Conservation (phyloP, 2,797 vertebrate genomes). For the Novumbra hubbsi region DNA sequence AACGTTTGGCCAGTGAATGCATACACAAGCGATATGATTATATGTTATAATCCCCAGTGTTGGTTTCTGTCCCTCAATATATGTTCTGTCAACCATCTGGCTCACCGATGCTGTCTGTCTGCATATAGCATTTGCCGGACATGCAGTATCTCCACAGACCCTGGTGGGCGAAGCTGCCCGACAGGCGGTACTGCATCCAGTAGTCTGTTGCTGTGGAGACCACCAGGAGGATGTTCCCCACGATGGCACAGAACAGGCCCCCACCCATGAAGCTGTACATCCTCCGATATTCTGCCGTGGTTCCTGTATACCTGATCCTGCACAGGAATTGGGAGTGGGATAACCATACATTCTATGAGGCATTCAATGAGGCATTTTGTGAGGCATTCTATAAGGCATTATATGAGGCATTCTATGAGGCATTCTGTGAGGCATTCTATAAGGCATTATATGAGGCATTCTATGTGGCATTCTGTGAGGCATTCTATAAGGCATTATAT, state of each 20-base stretch:
- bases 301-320: slow-evolving; percentile 41
- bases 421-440: neutral
- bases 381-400: no score
- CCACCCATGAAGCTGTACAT: slow-evolving; percentile 93
- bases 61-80: no score
- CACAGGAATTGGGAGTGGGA: neutral
- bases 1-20: neutral
- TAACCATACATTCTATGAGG: neutral
- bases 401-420: neutral
- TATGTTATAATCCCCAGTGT: no score
- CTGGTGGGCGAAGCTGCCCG: slow-evolving; percentile 85
- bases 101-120: slow-evolving; percentile 85
- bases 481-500: neutral
- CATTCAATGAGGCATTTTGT: no score
- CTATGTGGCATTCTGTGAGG: no score
- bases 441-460: neutral
- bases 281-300: slow-evolving; percentile 59
- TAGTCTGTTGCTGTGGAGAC: slow-evolving; percentile 87
- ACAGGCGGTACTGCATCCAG: slow-evolving; percentile 90
- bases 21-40: no score
- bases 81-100: no score
- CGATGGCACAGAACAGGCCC: slow-evolving; percentile 87
- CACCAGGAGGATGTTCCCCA: slow-evolving; percentile 85
- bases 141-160: slow-evolving; percentile 89
- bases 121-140: slow-evolving; percentile 86